A percentile compares a stretch with the other conserved stretches of the same genome.
phyloP scores from a whole-genome alignment of 2,888 invertebrate genomes.

The Orchestes rusci region DNA sequence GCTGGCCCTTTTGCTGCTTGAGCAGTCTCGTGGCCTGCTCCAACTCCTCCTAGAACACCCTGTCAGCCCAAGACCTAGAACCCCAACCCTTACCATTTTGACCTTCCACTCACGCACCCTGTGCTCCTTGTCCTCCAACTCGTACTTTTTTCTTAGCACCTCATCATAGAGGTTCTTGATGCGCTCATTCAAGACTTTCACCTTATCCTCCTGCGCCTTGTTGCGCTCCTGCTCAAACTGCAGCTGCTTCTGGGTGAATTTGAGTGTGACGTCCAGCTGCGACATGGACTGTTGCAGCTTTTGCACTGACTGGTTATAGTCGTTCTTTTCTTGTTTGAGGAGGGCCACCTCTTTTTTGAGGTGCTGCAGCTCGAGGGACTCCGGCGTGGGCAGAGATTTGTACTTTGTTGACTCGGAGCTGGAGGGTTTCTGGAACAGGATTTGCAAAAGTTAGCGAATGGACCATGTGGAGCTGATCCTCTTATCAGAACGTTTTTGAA shows the following conservation, averaged over 20 bases:
- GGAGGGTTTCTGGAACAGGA: conserved; percentile 15
- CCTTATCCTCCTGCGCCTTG: conserved; percentile 31
- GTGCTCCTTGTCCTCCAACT: conserved; percentile 31
- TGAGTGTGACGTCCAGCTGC: conserved; percentile 33
- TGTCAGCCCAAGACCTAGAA: no score
- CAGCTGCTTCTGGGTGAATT: conserved; percentile 35
- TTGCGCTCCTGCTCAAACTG: conserved; percentile 30
- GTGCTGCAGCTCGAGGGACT: conserved; percentile 29
- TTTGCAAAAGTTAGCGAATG: no score
- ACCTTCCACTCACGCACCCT: conserved; percentile 35
- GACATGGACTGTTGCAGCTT: conserved; percentile 28
- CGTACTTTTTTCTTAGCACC: conserved; percentile 28
- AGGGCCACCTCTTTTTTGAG: conserved; percentile 30
- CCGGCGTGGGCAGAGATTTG: conserved; percentile 34
- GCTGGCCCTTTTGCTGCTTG: conserved; percentile 42
- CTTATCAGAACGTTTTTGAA: no score
- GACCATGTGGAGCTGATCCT: no score
- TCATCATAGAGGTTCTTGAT: conserved; percentile 31
- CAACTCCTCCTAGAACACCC: conserved; percentile 45
- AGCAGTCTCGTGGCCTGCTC: conserved; percentile 45
- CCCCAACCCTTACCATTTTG: conserved; percentile 32
- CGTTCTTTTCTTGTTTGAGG: conserved; percentile 29
- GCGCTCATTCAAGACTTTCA: conserved; percentile 27
- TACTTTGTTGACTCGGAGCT: conserved; percentile 37
- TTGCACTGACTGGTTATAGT: conserved; percentile 30